Evolutionary conservation across 2,888 invertebrate species (phyloP), one percentile per base, ranked within the genome.

Genomic region (Pomacea canaliculata): DNA sequence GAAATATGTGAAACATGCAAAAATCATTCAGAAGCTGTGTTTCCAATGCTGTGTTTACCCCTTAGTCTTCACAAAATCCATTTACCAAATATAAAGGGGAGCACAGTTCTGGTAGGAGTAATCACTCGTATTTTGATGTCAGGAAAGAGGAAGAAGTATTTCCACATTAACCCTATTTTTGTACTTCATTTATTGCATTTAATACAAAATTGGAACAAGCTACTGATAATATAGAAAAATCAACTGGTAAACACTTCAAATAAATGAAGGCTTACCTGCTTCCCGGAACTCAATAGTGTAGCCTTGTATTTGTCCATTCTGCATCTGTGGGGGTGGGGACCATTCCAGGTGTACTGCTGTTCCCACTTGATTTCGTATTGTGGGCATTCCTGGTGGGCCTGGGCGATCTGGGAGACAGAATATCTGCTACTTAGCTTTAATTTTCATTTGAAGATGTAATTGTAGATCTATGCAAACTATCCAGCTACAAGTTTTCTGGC

Each of bases 291-390:
- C 89, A 27, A 89, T 83, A 4, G 89, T 89, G 79, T 88, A 82
- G 70, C 88, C 86, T 83, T 84, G 85, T 83, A 85, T 85, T 83
- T 85, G 86, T 78, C 85, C 85, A 76, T 85, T 80, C 74, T 79
- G 77, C 56, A 77, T 73, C 73, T 81, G 80, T 23, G 84, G 81
- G 48, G 88, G 86, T 9, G 88, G 87, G 7, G 85, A 81, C 91
- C 91, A 91, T 69, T 87, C 88, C 48, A 91, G 83, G 70, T 88
- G 88, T 3, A 91, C 90, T 12, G 88, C 87, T 5, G 89, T 88
- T 12, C 89, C 88, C 18, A 88, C 87, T 73, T 90, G 87, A 46
- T 85, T 84, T 46, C 85, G 83, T 13, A 91, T 85, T 65, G 85
- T 78, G 5, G 91, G 91, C 73, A 86, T 83, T 16, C 88, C 86